Evolutionary conservation across 2,113 vertebrate genomes (phyloP), one percentile per base, ranked within the genome.

Genomic region (Stigmatopora nigra): DNA sequence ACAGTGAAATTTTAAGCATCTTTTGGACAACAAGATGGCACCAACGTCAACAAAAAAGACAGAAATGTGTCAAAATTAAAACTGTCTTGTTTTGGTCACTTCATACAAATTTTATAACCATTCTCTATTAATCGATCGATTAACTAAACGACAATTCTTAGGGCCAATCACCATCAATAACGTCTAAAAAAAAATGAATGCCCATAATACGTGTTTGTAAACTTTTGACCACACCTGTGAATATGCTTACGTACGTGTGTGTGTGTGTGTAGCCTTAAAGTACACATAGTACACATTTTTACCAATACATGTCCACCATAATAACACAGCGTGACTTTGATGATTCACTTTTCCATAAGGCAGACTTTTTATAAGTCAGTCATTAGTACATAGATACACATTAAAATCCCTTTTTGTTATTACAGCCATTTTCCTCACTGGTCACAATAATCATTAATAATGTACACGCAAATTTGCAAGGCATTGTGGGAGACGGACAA

Each of bases 321-420:
- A 69, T 67, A 75, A 46, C 14, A 31, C 22, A 31, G 22, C 77
- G 77, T 76, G 67, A 80, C 76, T 70, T 76, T 59, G 51, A 78
- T 71, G 72, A 78, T 68, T 79, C 61, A 71, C 53, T 56, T 82
- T 82, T 85, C 78, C 81, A 82, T 88, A 86, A 89, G 84, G 85
- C 85, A 88, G 85, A 89, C 72, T 78, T 77, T 72, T 77, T 72
- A 77, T 79, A 85, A 69, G 67, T 83, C 72, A 85, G 81, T 89
- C 82, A 79, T 74, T 78, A 83, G 77, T 86, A 67, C 73, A 67
- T 78, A 78, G 69, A 84, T 76, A 78, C 72, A 80, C 74, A 71
- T 76, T 84, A 73, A 41, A 41, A 53, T 20, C 81, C 77, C 77
- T 46, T 59, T 79, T 80, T 77, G 82, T 79, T 53, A 53, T 53